Evolutionary conservation across 2,888 invertebrate genomes (phyloP), one percentile per base, ranked within the genome.

Genomic region (Molorchus minor): DNA sequence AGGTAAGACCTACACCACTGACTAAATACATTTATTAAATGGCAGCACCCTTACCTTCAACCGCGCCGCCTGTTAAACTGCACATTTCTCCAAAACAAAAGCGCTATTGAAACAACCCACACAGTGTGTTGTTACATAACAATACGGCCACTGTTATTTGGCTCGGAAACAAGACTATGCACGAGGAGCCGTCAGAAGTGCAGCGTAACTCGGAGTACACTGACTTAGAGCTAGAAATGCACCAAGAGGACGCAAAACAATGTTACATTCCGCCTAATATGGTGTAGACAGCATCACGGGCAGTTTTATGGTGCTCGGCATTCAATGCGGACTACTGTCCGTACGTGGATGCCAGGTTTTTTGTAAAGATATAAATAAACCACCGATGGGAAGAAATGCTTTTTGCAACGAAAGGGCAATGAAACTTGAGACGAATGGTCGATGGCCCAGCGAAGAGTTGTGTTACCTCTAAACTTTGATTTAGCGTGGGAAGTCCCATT

Each of bases 191-290:
- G 40, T 44, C 33, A 40, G 35, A 55, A 56, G 52, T 49, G 38
- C 53, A 21, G 52, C 53, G 46, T 53, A 58, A 33, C 58, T 45
- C 46, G 56, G 51, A 58, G 68, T 60, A 56, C 67, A 70, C 69
- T 70, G 70, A 68, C 68, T 67, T 62, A 68, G 63, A 67, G 68
- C 58, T 64, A 63, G 61, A 58, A 45, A 41, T 54, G 54, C 51
- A 55, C 60, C 59, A 40, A 17, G 52, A 58, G 61, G 67, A 62
- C 62, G 67, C 56, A 70, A 73, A 72, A 77, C 75, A 75, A 75
- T 74, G 74, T 75, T 73, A 74, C 71, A 62, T 71, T 70, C 68
- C 70, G 65, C 77, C 77, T 73, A 75, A 76, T 77, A 75, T 69
- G 77, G 77, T 59, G 56, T 68, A 69, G 68, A 64, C 64, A 65